A percentile compares a stretch with the other conserved stretches of the same genome.
These are phyloP conservation scores for Campoplex nolae DNA, from an alignment of 2,888 invertebrate species.

Conservation along the genomic window DNA sequence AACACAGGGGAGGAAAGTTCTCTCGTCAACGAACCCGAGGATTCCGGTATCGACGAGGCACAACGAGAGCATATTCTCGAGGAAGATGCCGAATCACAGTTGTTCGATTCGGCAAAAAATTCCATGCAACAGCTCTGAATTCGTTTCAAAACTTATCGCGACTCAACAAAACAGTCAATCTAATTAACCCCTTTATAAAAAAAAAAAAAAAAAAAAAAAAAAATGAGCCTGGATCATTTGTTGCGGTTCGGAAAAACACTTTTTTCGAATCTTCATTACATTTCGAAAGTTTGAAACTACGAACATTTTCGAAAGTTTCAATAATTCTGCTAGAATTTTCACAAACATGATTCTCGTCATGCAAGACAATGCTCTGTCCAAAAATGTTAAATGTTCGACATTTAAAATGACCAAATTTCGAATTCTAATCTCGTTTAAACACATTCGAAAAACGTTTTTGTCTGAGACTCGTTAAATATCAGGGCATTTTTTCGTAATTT, in stretches of 20 bases:
- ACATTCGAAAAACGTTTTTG: too few species aligned
- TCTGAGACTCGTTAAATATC: too few species aligned
- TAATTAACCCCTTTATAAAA: neutral
- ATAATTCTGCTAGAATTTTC: neutral
- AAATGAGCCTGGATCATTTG: neutral
- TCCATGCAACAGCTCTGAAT: constrained; percentile 58
- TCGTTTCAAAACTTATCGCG: neutral
- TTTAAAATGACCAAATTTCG: too few species aligned
- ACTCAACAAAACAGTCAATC: neutral
- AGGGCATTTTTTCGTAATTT: too few species aligned
- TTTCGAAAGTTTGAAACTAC: too few species aligned
- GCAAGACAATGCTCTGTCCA: too few species aligned
- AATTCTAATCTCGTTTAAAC: too few species aligned
- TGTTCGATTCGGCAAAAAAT: constrained; percentile 59
- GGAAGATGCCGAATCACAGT: constrained; percentile 78
- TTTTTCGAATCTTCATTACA: neutral
- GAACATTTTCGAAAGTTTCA: neutral
- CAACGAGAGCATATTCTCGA: constrained; percentile 77
- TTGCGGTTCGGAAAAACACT: neutral
- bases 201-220: neutral
- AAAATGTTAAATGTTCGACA: too few species aligned
- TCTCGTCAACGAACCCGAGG: constrained; percentile 78
- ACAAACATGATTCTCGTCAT: too few species aligned
- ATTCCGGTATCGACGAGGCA: constrained; percentile 66
- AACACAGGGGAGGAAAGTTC: constrained; percentile 81